These are phyloP conservation scores for Hydrotaea diabolus DNA, from an alignment of 2,888 invertebrate genomes.

Conservation along the genomic window DNA sequence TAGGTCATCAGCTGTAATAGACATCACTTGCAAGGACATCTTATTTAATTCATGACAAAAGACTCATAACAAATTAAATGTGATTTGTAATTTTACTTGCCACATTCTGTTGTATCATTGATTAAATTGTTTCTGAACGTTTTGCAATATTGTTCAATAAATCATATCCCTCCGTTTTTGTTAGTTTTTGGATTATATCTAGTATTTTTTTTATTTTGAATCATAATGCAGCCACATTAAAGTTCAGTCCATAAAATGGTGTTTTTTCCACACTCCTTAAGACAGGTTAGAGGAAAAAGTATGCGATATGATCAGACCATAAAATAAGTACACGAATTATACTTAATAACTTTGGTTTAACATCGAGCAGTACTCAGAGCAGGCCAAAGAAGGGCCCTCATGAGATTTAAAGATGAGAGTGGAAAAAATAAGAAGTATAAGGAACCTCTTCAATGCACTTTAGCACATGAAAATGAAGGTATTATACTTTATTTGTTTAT, in stretches of 20 bases:
- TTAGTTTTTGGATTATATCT: not conserved
- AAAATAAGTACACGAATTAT: not conserved
- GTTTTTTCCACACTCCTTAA: not conserved
- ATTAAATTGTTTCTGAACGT: not conserved
- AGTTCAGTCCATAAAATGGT: not conserved
- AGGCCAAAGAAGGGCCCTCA: not conserved
- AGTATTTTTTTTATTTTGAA: too few relatives aligned
- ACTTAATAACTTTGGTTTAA: not conserved
- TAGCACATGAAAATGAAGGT: too few relatives aligned
- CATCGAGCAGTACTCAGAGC: not conserved
- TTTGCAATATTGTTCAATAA: not conserved
- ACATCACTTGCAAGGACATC: not conserved
- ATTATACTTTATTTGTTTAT: too few relatives aligned
- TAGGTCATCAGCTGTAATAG: not conserved
- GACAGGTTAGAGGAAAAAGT: not conserved
- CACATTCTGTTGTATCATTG: not conserved
- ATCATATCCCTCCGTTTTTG: not conserved
- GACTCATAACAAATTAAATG: not conserved
- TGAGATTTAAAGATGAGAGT: too few relatives aligned
- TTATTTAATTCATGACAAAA: not conserved
- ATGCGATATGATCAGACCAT: not conserved
- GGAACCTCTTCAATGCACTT: too few relatives aligned
- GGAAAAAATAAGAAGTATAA: too few relatives aligned
- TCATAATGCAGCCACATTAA: not conserved
- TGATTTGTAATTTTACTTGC: not conserved